Evolutionary conservation across 2,888 invertebrate genomes (phyloP).

Genomic region (Psylliodes chrysocephalus): DNA sequence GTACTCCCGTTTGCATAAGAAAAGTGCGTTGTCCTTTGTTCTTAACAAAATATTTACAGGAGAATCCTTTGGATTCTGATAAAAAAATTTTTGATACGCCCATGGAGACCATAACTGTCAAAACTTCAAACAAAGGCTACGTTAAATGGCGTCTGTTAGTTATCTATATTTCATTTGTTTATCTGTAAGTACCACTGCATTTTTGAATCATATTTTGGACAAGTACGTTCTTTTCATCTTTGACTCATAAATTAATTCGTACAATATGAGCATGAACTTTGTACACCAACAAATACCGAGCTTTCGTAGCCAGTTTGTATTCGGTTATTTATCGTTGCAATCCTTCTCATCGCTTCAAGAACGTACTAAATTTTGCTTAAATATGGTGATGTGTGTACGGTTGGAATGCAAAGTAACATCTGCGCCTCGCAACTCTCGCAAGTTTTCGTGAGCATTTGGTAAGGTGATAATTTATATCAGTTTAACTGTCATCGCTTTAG

Average conservation of each 20-base stretch:
- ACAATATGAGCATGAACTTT: conserved; percentile 13
- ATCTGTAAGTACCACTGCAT: too few relatives aligned
- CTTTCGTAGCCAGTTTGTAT: conserved; percentile 13
- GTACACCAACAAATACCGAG: conserved; percentile 8
- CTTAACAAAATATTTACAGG: too few relatives aligned
- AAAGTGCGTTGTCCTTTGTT: too few relatives aligned
- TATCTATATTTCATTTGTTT: too few relatives aligned
- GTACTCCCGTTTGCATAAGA: too few relatives aligned
- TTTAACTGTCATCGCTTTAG: conserved; percentile 42
- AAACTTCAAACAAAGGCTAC: too few relatives aligned
- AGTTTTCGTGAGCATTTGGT: conserved; percentile 43
- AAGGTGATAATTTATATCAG: conserved; percentile 44
- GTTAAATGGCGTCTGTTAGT: too few relatives aligned
- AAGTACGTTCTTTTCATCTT: background rate
- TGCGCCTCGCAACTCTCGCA: conserved; percentile 38
- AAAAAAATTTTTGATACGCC: too few relatives aligned
- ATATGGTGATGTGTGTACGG: conserved; percentile 35
- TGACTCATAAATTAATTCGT: background rate
- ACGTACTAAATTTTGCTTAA: conserved; percentile 34
- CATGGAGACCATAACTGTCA: too few relatives aligned
- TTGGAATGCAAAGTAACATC: conserved; percentile 39
- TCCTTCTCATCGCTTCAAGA: conserved; percentile 30
- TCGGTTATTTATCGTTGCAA: conserved; percentile 27
- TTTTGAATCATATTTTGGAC: background rate
- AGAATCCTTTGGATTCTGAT: too few relatives aligned